Evolutionary conservation across 2,797 vertebrate genomes (phyloP).

Genomic region (Poecile montanus): DNA sequence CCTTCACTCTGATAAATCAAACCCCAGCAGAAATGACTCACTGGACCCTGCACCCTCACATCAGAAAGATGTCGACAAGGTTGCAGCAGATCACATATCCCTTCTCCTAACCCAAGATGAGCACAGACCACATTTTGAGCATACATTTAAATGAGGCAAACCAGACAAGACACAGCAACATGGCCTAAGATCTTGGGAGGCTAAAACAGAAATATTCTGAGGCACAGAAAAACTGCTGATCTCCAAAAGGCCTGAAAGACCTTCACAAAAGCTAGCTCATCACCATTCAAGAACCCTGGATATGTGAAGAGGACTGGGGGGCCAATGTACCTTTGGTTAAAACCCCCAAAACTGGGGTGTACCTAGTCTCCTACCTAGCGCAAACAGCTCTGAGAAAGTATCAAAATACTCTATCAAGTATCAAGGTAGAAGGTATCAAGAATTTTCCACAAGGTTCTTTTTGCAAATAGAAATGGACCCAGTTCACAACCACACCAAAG

Average conservation of each 20-base stretch:
- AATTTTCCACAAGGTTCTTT: background rate
- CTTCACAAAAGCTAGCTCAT: background rate
- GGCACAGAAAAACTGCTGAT: background rate
- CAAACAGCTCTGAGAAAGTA: background rate
- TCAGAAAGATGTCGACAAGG: background rate
- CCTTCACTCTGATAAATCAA: background rate
- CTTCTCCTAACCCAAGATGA: background rate
- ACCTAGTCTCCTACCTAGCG: background rate
- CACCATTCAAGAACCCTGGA: background rate
- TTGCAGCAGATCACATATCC: background rate
- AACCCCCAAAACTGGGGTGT: background rate
- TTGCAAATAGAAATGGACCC: background rate
- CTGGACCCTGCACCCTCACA: background rate
- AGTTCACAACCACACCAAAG: background rate
- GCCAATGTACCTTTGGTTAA: background rate
- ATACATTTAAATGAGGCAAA: background rate
- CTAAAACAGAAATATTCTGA: background rate
- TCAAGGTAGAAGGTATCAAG: background rate
- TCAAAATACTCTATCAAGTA: background rate
- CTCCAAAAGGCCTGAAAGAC: background rate
- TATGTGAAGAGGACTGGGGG: fast-evolving
- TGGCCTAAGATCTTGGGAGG: background rate
- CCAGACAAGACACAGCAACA: background rate
- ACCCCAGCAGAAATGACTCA: background rate
- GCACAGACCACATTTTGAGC: background rate